Conservation (phyloP, 1,140 invertebrate species). For the Zaprionus kolodkinae region DNA sequence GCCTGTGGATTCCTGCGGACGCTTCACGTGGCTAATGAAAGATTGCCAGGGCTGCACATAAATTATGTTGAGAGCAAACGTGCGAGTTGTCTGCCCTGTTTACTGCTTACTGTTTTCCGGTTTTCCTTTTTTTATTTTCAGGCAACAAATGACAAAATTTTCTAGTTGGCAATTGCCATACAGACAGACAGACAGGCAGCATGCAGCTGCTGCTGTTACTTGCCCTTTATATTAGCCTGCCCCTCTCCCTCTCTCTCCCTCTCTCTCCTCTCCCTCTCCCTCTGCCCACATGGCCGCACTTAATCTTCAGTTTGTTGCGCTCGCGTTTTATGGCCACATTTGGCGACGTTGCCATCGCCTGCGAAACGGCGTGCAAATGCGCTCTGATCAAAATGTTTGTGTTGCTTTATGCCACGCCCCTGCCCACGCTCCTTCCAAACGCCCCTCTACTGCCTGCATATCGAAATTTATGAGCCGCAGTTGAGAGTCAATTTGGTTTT, state of each 20-base stretch:
- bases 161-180: constrained; percentile 56
- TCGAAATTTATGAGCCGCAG: constrained; percentile 53
- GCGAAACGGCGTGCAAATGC: constrained; percentile 56
- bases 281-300: constrained; percentile 30
- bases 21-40: not conserved
- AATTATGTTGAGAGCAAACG: constrained; percentile 45
- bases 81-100: not conserved
- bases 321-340: constrained; percentile 54
- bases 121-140: not conserved
- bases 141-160: constrained; percentile 62
- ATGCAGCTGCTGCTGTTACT: too few relatives aligned
- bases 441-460: not conserved
- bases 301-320: constrained; percentile 44
- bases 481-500: constrained; percentile 47
- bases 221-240: not conserved
- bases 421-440: too few relatives aligned
- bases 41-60: constrained; percentile 46
- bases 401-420: constrained; percentile 23
- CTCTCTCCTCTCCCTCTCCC: constrained; percentile 9
- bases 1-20: constrained; percentile 39
- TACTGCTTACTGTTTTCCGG: not conserved
- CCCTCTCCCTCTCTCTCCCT: not conserved
- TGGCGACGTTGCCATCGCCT: constrained; percentile 7
- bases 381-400: constrained; percentile 52
- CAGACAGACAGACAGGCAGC: constrained; percentile 17